phyloP scores from a whole-genome alignment of 1,140 invertebrate species.

The Drosophila pandora region DNA sequence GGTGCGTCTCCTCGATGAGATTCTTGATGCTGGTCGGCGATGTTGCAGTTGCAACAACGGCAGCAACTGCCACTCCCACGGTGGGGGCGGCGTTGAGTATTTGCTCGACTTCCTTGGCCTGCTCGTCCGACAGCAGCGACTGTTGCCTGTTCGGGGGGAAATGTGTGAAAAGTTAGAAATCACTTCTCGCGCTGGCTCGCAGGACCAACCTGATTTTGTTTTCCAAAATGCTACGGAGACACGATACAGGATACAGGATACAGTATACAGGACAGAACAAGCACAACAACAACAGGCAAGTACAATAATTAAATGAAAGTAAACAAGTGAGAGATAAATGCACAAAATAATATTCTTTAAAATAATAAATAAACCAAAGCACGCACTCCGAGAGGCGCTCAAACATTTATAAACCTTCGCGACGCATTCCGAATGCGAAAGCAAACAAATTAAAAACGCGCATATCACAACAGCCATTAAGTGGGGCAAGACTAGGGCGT shows the following conservation, averaged over 20 bases:
- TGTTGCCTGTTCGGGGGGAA: constrained; percentile 86
- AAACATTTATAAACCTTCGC: constrained; percentile 35
- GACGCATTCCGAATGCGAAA: constrained; percentile 17
- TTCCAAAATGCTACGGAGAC: constrained; percentile 88
- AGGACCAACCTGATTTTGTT: constrained; percentile 90
- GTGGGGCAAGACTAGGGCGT: constrained; percentile 33
- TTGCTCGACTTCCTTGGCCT: constrained; percentile 92
- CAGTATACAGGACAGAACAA: constrained; percentile 55
- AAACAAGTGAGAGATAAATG: constrained; percentile 38
- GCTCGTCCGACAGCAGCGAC: constrained; percentile 91
- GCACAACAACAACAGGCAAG: constrained; percentile 61
- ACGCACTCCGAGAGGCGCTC: constrained; percentile 19
- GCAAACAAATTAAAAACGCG: constrained; percentile 52
- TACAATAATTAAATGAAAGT: constrained; percentile 56
- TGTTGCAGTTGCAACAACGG: constrained; percentile 79
- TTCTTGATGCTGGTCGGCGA: constrained; percentile 79
- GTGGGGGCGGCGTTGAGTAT: constrained; percentile 87
- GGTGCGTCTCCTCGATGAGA: constrained; percentile 66
- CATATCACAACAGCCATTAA: constrained; percentile 53
- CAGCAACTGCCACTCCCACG: constrained; percentile 73
- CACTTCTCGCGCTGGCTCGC: not conserved
- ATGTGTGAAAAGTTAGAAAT: constrained; percentile 14
- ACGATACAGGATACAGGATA: constrained; percentile 31
- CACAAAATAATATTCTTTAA: constrained; percentile 32
- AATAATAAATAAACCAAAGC: constrained; percentile 7